A percentile compares a stretch with the other conserved stretches of the same genome.
Evolutionary conservation across 2,113 vertebrate genomes (phyloP).

Genomic region (Ceratotherium simum): DNA sequence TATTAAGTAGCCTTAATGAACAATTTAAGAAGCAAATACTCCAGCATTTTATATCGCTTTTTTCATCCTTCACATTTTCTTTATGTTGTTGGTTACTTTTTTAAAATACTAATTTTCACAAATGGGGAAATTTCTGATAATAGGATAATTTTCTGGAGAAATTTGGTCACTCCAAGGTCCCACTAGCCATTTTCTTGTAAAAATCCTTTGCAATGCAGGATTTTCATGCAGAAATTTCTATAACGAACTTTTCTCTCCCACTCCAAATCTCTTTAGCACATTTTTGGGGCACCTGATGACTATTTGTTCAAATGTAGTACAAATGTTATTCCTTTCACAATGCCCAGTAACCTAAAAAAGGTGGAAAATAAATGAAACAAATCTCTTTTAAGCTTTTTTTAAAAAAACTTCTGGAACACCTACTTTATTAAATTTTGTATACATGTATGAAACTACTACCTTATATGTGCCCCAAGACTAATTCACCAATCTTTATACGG

Average conservation of each 20-base stretch:
- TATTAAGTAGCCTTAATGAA: conserved; percentile 55
- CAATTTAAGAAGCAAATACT: conserved; percentile 62
- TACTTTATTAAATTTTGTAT: not conserved
- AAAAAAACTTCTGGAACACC: not conserved
- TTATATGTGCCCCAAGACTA: not conserved
- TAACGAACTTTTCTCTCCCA: not conserved
- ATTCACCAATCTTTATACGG: not conserved
- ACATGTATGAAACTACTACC: not conserved
- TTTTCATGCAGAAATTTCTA: not conserved
- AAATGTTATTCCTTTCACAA: not conserved
- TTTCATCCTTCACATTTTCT: not conserved
- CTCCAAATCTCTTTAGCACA: not conserved
- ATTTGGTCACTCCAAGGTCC: not conserved
- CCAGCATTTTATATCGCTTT: not conserved
- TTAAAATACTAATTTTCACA: not conserved
- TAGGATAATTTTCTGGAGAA: not conserved
- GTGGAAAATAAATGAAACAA: not conserved
- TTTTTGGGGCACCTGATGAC: not conserved
- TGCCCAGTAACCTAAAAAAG: not conserved
- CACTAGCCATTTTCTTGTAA: not conserved
- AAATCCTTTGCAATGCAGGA: not conserved
- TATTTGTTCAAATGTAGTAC: not conserved
- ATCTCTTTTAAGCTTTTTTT: not conserved
- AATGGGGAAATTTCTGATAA: not conserved
- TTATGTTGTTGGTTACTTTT: not conserved